Base-by-base conservation (phyloP, 1,140 invertebrate genomes). In the Meloidogyne hapla region DNA sequence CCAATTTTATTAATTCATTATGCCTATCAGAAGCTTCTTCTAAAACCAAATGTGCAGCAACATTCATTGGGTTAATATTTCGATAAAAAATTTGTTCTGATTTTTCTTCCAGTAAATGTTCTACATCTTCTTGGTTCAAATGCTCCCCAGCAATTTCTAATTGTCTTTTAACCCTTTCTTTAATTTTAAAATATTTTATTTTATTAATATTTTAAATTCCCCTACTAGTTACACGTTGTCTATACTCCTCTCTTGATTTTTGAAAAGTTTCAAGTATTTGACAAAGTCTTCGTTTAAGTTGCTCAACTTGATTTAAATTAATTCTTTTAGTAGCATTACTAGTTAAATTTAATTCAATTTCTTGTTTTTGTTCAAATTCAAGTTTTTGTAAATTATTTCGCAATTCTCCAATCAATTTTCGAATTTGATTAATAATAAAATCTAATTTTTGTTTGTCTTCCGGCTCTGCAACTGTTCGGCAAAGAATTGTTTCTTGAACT, bases 91-190 rank as follows among this genome's bases (percentile, higher is more conserved):
- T 72, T 28, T 83, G 74, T 25, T 76, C 66, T 8, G 79, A 78
- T 42, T 84, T 83, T 61, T 81, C 82, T 15, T 84, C 81, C 21
- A 82, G 42, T 79, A 82, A 76, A 12, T 77, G 21, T 38, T 78
- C 65, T 12, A 82, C 79, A 42, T 82, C 74, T 13, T 70, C 25
- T 23, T 69, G 65, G n/a, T 45, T 63, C 6, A 82, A 25, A 33
- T 45, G 61, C 28, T 79, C 71, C 1, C 82, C 82, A 26, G 82
- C 79, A 23, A 81, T 12, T 38, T 80, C 79, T 38, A 82, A 66
- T 48, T 82, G 81, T 1, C 77, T 74, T 73, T 83, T 83, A 6
- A 82, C 81, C 1, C 81, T 72, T 75, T 69, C 82, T 82, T 73
- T 25, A 42, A 72, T n/a, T 56, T 56, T 8, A 56, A 56, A 56